Percentiles rank a stretch among this genome's conserved stretches.
Conservation (phyloP, 2,113 vertebrate genomes). For the Antennarius striatus region DNA sequence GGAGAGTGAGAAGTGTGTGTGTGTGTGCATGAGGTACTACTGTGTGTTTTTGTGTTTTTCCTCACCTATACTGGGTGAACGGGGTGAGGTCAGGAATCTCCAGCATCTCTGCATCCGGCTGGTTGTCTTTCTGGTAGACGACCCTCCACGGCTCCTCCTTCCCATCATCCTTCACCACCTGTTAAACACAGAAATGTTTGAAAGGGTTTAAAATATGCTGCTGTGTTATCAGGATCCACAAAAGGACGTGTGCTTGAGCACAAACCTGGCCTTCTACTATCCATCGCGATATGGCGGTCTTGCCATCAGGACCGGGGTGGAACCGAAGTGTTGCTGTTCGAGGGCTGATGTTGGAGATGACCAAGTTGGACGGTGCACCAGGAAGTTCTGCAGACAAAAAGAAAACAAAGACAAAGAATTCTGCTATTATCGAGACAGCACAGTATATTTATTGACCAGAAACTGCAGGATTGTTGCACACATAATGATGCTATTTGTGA, state of each 20-base stretch:
- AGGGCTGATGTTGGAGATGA: slow-evolving; percentile 94
- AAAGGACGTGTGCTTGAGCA: not conserved
- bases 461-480: not conserved
- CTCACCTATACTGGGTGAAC: slow-evolving; percentile 95
- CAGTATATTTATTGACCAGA: slow-evolving; percentile 23
- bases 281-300: slow-evolving; percentile 88
- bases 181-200: not conserved
- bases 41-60: slow-evolving; percentile 29
- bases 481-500: slow-evolving; percentile 16
- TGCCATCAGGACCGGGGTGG: slow-evolving; percentile 88
- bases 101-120: slow-evolving; percentile 86
- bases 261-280: slow-evolving; percentile 84
- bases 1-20: slow-evolving; percentile 42
- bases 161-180: slow-evolving; percentile 79
- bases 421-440: not conserved
- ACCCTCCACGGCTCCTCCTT: slow-evolving; percentile 86
- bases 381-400: slow-evolving; percentile 83
- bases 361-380: slow-evolving; percentile 88
- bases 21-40: not conserved
- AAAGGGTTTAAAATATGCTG: not conserved
- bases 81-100: slow-evolving; percentile 91
- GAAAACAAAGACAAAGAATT: not conserved
- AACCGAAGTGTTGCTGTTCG: slow-evolving; percentile 88
- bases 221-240: not conserved
- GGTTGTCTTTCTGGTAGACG: slow-evolving; percentile 87